Conservation (phyloP, 2,797 vertebrate species). For the Lates japonicus region DNA sequence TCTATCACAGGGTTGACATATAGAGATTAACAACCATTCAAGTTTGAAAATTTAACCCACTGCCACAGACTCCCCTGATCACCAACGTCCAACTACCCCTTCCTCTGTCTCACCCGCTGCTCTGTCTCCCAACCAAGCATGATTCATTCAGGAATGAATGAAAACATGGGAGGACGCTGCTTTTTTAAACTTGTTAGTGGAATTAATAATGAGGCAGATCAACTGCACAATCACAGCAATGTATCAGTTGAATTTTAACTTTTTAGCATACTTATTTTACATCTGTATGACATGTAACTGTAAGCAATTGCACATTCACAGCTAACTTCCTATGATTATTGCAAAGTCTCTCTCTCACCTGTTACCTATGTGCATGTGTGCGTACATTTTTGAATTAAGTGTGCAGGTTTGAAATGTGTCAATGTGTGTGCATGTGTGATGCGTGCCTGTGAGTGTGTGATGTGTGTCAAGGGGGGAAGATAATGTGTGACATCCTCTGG, state of each 20-base stretch:
- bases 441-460: too few relatives aligned
- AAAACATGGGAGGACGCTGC: neutral
- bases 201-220: neutral
- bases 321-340: constrained; percentile 36
- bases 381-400: neutral
- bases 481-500: constrained; percentile 38
- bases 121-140: neutral
- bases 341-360: neutral
- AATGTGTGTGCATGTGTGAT: constrained; percentile 6
- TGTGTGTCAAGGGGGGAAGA: neutral
- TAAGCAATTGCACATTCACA: neutral
- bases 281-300: neutral
- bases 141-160: neutral
- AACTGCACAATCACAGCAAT: neutral
- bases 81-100: neutral
- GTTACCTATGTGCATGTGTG: neutral
- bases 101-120: neutral
- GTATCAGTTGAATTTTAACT: neutral
- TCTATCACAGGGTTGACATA: too few relatives aligned
- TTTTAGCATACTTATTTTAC: neutral
- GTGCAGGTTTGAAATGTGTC: constrained; percentile 4
- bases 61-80: too few relatives aligned
- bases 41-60: too few relatives aligned
- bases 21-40: too few relatives aligned
- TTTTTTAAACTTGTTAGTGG: neutral